Percentiles rank a stretch among this genome's conserved stretches.
These are phyloP conservation scores for Dysdera silvatica DNA, from an alignment of 1,140 invertebrate genomes.

Conservation along the genomic window DNA sequence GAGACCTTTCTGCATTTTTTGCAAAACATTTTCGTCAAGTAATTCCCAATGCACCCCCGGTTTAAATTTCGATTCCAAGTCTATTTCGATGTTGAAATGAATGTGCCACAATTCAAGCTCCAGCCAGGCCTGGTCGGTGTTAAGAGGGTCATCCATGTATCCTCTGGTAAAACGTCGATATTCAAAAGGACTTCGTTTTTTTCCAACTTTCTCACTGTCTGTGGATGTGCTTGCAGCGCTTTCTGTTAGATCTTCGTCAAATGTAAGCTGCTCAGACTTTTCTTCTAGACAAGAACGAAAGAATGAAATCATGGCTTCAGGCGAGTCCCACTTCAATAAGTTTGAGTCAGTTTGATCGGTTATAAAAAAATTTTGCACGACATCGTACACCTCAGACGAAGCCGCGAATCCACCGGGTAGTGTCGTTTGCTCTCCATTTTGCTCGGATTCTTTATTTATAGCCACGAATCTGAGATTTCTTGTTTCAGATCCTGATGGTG, in stretches of 20 bases:
- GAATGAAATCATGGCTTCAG: background rate
- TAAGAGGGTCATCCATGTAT: conserved; percentile 14
- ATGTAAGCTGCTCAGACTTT: background rate
- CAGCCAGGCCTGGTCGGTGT: conserved; percentile 9
- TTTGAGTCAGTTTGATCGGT: too few relatives aligned
- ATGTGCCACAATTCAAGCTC: conserved; percentile 25
- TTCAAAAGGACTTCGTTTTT: conserved; percentile 55
- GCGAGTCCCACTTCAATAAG: background rate
- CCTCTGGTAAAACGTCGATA: conserved; percentile 14
- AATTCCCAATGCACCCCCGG: too few relatives aligned
- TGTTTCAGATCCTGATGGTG: too few relatives aligned
- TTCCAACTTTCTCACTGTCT: conserved; percentile 55
- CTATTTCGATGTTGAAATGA: background rate
- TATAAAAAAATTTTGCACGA: too few relatives aligned
- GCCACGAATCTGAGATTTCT: background rate
- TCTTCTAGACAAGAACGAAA: background rate
- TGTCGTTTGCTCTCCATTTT: too few relatives aligned
- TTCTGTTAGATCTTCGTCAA: background rate
- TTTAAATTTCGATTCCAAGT: conserved; percentile 19
- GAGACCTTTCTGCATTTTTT: too few relatives aligned
- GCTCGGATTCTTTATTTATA: background rate
- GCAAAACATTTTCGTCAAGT: too few relatives aligned
- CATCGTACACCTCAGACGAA: background rate
- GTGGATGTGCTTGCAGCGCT: background rate
- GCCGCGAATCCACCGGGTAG: conserved; percentile 7